These are phyloP conservation scores for Eulacestoma nigropectus DNA, from an alignment of 2,113 vertebrate species.

Conservation along the genomic window DNA sequence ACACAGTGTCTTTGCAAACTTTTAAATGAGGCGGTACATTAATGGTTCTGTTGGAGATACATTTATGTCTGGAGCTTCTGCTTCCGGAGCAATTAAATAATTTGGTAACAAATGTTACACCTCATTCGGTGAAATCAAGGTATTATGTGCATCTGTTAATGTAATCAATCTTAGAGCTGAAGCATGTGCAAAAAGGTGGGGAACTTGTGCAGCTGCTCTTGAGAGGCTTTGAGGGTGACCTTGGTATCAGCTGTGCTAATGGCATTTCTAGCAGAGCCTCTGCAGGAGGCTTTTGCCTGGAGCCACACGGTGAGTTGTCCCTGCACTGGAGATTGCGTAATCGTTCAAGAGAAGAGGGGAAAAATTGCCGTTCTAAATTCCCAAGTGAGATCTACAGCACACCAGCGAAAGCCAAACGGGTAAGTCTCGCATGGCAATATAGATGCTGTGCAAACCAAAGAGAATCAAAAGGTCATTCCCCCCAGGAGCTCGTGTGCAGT, in stretches of 20 bases:
- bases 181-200: background rate
- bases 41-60: background rate
- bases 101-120: conserved; percentile 25
- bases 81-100: conserved; percentile 8
- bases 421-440: background rate
- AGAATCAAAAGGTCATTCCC: background rate
- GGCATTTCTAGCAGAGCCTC: conserved; percentile 25
- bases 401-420: background rate
- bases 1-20: background rate
- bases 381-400: background rate
- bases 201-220: background rate
- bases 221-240: conserved; percentile 48
- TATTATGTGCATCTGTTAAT: background rate
- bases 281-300: conserved; percentile 21
- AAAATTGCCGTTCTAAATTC: background rate
- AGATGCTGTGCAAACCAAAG: background rate
- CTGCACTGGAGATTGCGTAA: conserved; percentile 28
- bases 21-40: background rate
- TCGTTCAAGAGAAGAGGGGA: background rate
- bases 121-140: conserved; percentile 26
- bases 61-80: background rate
- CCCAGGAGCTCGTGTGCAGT: background rate
- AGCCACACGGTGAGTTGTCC: conserved; percentile 22
- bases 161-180: conserved; percentile 2
- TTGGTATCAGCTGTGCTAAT: conserved; percentile 39